Evolutionary conservation across 2,888 invertebrate species (phyloP), one percentile per base, ranked within the genome.

Genomic region (Agrotis exclamationis): DNA sequence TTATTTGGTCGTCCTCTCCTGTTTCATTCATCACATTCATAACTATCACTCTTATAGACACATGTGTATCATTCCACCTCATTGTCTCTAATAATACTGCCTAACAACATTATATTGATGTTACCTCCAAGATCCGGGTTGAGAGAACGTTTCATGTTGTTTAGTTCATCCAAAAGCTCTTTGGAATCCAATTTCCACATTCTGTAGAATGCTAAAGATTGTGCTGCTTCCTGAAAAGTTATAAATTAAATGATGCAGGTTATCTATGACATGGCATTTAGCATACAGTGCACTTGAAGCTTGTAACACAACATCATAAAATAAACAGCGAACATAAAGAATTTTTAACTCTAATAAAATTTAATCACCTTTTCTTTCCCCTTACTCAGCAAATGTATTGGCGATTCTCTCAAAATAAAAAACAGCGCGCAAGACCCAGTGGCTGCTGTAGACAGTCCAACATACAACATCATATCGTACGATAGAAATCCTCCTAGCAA

Each of bases 191-290:
- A 16, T 11, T 82, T 79, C 53, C 72, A 54, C 11, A 59, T 73
- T 79, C 85, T 78, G 59, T 78, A 88, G 59, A 83, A 88, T 0
- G 81, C 77, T 33, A 85, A 45, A 0, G 83, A 70, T 62, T 79
- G 18, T 33, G 63, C 63, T 54, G 85, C 83, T 66, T 86, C 78
- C 83, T 58, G 24, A 50, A 39, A 39, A 9, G 9, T 39, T 11
- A 39, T 9, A 11, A 39, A 39, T 39, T 39, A 39, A 11, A 39
- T 39, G 11, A 39, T 11, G 11, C 1, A 39, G 39, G 39, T 39
- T 39, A 33, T 33, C 33, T 33, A 33, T 33, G 9, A 39, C 39
- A 39, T 39, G 39, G 39, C 39, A 33, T 33, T 33, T 33, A 33
- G 9, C 28, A 28, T 5, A 28, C 28, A 9, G 9, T 33, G 33